A percentile compares a stretch with the other conserved stretches of the same genome.
These are phyloP conservation scores for Parthenolecanium corni DNA, from an alignment of 2,888 invertebrate genomes.

Conservation along the genomic window DNA sequence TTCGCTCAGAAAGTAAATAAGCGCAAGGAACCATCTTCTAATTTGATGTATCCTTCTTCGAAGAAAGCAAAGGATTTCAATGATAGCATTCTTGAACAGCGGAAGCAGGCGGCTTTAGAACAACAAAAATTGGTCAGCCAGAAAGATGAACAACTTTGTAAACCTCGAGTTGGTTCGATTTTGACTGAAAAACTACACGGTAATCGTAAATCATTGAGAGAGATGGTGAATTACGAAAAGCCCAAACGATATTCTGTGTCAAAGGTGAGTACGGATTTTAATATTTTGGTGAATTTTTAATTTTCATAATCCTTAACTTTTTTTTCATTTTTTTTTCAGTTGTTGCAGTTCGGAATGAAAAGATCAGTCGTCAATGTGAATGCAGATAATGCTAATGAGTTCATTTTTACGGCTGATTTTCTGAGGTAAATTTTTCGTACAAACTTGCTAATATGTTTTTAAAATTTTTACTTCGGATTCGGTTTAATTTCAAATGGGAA, in stretches of 20 bases:
- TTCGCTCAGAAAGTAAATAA: not conserved
- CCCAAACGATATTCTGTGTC: conserved; percentile 34
- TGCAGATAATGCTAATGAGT: conserved; percentile 37
- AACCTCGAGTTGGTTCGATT: conserved; percentile 1
- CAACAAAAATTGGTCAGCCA: not conserved
- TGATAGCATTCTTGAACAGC: not conserved
- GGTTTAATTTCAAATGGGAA: no score
- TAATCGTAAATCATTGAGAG: conserved; percentile 13
- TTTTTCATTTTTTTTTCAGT: conserved; percentile 33
- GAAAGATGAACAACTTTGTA: not conserved
- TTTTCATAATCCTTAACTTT: conserved; percentile 8
- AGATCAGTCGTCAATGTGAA: conserved; percentile 37
- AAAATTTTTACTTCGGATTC: no score
- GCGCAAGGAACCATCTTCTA: not conserved
- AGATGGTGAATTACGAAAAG: conserved; percentile 24
- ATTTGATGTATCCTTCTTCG: not conserved
- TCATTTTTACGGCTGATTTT: conserved; percentile 38
- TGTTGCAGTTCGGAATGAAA: conserved; percentile 34
- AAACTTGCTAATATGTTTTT: conserved; percentile 6
- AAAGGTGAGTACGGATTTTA: conserved; percentile 31
- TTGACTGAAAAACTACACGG: conserved; percentile 20
- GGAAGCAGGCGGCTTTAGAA: not conserved
- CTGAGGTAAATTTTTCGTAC: conserved; percentile 34
- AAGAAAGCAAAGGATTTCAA: conserved; percentile 1
- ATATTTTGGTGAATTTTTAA: not conserved